These are phyloP conservation scores for Lagodon rhomboides DNA, from an alignment of 2,797 vertebrate species.

Conservation along the genomic window DNA sequence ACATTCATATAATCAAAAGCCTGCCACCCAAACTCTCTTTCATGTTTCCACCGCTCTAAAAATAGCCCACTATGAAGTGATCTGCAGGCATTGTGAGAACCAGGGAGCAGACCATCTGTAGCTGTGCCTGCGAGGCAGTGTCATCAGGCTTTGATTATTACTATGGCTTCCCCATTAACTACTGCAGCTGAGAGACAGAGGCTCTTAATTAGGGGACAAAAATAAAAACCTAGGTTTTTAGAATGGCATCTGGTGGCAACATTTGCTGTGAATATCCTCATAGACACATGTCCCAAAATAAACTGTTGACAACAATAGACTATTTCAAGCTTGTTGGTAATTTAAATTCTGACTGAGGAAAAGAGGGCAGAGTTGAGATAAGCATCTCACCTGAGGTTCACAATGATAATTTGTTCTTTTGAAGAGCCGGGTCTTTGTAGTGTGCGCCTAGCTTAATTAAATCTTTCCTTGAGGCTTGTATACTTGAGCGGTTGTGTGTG, in stretches of 20 bases:
- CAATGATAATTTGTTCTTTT: constrained; percentile 38
- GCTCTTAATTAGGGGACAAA: constrained; percentile 51
- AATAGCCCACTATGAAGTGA: constrained; percentile 61
- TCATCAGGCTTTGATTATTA: constrained; percentile 70
- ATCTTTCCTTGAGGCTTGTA: constrained; percentile 33
- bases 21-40: constrained; percentile 55
- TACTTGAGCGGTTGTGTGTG: background rate
- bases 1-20: constrained; percentile 58
- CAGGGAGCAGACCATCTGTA: constrained; percentile 67
- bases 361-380: constrained; percentile 13
- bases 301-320: constrained; percentile 17
- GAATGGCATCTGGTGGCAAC: constrained; percentile 31
- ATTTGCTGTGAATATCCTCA: constrained; percentile 20
- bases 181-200: constrained; percentile 56
- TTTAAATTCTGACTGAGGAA: constrained; percentile 22
- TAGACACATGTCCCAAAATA: constrained; percentile 7
- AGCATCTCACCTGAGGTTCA: constrained; percentile 17
- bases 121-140: constrained; percentile 58
- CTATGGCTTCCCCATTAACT: constrained; percentile 63
- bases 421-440: constrained; percentile 42
- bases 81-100: constrained; percentile 54
- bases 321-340: constrained; percentile 25
- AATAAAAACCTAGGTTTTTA: constrained; percentile 23
- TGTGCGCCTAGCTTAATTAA: constrained; percentile 17
- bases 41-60: constrained; percentile 59